Evolutionary conservation across 1,140 invertebrate genomes (phyloP).

Genomic region (Ganaspis sp.): DNA sequence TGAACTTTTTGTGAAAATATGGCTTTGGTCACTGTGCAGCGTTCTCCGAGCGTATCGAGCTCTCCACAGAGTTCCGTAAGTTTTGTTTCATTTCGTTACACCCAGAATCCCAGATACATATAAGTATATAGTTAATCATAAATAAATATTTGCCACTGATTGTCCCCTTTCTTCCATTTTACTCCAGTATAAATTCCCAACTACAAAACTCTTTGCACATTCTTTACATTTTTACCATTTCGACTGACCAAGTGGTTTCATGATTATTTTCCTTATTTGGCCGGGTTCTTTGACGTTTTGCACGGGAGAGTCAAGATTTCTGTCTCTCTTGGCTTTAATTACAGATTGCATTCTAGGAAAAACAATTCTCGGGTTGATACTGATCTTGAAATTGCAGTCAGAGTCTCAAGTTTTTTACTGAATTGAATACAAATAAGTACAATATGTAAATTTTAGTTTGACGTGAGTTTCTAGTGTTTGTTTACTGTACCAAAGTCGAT

Average conservation of each 20-base stretch:
- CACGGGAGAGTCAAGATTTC: conserved; percentile 27
- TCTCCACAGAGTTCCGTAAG: conserved; percentile 81
- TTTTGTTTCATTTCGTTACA: conserved; percentile 52
- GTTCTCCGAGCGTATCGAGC: conserved; percentile 82
- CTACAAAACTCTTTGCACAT: too few relatives aligned
- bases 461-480: not conserved
- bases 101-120: conserved; percentile 2
- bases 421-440: not conserved
- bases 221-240: too few relatives aligned
- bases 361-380: not conserved
- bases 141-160: conserved; percentile 15
- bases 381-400: conserved; percentile 27
- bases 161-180: not conserved
- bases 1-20: conserved; percentile 69
- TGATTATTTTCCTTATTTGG: conserved; percentile 59
- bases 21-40: conserved; percentile 84
- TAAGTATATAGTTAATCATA: conserved; percentile 4
- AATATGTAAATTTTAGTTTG: not conserved
- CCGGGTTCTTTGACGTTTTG: conserved; percentile 55
- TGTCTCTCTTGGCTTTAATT: not conserved
- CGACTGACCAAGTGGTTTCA: too few relatives aligned
- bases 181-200: too few relatives aligned
- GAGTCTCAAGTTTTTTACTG: conserved; percentile 19
- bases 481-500: not conserved
- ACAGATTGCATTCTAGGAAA: not conserved